Conservation (phyloP, 35 echinoderm and acorn worm species). For the Hemicentrotus pulcherrimus region DNA sequence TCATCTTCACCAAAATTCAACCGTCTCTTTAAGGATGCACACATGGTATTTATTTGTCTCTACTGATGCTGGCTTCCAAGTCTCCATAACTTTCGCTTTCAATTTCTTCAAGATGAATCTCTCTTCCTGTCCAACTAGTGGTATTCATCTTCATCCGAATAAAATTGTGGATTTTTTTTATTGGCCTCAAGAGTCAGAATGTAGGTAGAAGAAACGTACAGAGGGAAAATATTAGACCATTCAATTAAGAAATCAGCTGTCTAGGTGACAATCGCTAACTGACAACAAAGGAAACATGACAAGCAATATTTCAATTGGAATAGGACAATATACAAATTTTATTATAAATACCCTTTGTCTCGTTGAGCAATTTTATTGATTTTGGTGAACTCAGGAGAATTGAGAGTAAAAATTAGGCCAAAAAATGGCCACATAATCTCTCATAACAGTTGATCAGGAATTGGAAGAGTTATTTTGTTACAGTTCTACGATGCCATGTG, state of each 20-base stretch:
- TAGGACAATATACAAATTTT: neutral
- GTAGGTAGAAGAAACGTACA: neutral
- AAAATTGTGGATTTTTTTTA: neutral
- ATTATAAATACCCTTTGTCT: neutral
- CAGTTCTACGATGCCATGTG: neutral
- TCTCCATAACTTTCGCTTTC: neutral
- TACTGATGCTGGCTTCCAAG: neutral
- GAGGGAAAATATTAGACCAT: neutral
- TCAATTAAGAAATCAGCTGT: neutral
- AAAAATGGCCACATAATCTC: neutral
- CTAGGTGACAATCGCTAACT: neutral
- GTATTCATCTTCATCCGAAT: neutral
- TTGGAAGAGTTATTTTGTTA: neutral
- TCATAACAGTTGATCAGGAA: neutral
- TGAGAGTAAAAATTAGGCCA: no score
- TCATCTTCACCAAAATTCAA: no score
- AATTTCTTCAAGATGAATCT: constrained; percentile 4
- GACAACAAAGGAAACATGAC: neutral
- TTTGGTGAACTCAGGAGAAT: neutral
- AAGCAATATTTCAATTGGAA: neutral
- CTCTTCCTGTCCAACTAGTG: neutral
- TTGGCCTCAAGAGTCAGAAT: neutral
- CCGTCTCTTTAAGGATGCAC: neutral
- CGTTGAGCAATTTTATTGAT: neutral
- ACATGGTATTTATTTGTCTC: neutral